A percentile compares a stretch with the other conserved stretches of the same genome.
Conservation (phyloP, 2,797 vertebrate genomes). For the Psittacula echo region DNA sequence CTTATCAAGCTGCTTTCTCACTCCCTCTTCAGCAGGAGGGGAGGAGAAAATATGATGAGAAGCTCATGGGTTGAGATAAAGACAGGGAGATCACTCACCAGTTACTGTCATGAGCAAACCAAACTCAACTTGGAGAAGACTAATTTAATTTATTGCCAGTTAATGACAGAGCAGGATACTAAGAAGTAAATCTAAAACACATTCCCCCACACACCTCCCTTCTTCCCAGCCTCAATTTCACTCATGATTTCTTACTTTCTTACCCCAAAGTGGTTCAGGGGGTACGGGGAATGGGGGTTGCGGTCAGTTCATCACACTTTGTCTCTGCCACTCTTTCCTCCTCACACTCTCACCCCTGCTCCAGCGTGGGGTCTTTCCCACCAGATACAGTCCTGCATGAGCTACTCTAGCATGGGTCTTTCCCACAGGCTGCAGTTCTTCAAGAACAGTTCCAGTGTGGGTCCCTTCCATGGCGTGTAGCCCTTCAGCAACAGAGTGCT, state of each 20-base stretch:
- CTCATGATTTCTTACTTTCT: not conserved
- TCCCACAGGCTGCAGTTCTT: not conserved
- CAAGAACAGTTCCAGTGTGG: not conserved
- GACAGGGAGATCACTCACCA: not conserved
- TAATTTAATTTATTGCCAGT: not conserved
- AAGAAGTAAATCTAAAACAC: not conserved
- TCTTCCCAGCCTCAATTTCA: not conserved
- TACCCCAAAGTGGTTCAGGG: not conserved
- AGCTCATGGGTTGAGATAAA: not conserved
- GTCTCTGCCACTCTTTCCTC: not conserved
- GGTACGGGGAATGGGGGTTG: not conserved
- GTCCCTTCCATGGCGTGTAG: accelerated
- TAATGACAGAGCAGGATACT: not conserved
- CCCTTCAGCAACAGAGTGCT: not conserved
- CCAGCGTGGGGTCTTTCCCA: not conserved
- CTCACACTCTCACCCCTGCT: not conserved
- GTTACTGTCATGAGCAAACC: not conserved
- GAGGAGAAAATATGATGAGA: not conserved
- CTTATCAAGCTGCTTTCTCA: not conserved
- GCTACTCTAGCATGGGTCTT: not conserved
- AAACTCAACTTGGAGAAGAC: not conserved
- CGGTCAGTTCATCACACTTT: not conserved
- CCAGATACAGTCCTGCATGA: not conserved
- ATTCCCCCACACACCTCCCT: not conserved
- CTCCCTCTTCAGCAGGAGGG: not conserved